Evolutionary conservation across 2,888 invertebrate species (phyloP).

Genomic region (Dolichomitus sp.): DNA sequence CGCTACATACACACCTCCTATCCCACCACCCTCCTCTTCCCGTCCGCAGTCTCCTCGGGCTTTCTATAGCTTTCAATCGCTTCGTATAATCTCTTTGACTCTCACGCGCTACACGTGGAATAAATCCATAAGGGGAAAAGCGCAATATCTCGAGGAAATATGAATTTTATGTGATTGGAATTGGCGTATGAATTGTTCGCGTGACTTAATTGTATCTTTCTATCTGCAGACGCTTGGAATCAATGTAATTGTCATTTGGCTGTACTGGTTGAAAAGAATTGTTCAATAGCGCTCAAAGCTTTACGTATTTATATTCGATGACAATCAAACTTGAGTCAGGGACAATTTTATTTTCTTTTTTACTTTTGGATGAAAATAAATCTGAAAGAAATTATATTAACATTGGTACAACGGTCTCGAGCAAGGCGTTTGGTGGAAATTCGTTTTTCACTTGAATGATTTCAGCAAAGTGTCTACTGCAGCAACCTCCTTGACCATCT

Average conservation of each 20-base stretch:
- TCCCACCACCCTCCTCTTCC: not conserved
- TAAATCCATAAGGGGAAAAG: not conserved
- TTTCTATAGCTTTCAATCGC: constrained; percentile 36
- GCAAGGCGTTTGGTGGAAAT: not conserved
- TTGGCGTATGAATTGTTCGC: not conserved
- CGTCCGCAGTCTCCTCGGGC: constrained; percentile 16
- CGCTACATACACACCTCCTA: constrained; percentile 24
- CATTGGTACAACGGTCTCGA: not conserved
- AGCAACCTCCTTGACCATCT: constrained; percentile 51
- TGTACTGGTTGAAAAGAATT: not conserved
- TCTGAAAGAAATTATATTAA: too few relatives aligned
- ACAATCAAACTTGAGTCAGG: not conserved
- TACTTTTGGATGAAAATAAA: not conserved
- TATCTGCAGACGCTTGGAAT: not conserved
- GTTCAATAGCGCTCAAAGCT: too few relatives aligned
- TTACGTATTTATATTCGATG: too few relatives aligned
- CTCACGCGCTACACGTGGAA: constrained; percentile 29
- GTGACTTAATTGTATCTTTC: not conserved
- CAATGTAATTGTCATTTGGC: not conserved
- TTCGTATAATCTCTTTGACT: constrained; percentile 49
- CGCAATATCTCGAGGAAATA: constrained; percentile 15
- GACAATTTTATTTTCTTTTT: not conserved
- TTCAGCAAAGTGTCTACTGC: constrained; percentile 37
- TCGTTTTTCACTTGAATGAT: constrained; percentile 28
- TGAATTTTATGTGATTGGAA: not conserved